These are phyloP conservation scores for Thaleichthys pacificus DNA, from an alignment of 2,797 vertebrate genomes.

Conservation along the genomic window DNA sequence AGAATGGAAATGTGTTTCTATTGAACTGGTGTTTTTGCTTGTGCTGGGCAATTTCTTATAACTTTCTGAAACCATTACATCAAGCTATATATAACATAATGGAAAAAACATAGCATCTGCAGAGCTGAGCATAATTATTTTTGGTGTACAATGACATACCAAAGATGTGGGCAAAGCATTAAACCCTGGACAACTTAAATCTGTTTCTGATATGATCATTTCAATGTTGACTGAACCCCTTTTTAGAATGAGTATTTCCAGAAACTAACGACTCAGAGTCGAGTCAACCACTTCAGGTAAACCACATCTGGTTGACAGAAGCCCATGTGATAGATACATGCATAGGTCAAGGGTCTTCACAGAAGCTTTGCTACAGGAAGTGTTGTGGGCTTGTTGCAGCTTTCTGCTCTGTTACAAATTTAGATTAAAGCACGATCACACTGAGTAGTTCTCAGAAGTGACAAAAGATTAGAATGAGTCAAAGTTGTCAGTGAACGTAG, in stretches of 20 bases:
- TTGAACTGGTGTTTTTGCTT: not conserved
- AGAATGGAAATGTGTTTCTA: not conserved
- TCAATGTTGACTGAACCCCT: not conserved
- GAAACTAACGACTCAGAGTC: not conserved
- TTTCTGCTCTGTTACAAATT: not conserved
- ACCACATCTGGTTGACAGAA: not conserved
- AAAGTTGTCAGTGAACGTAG: too few relatives aligned
- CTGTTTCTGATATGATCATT: not conserved
- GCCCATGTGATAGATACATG: not conserved
- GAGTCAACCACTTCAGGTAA: not conserved
- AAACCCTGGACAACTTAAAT: not conserved
- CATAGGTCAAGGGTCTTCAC: not conserved
- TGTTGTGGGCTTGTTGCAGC: not conserved
- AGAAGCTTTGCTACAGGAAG: constrained; percentile 1
- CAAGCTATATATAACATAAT: too few relatives aligned
- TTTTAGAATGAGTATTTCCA: not conserved
- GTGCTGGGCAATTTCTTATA: too few relatives aligned
- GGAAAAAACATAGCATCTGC: too few relatives aligned
- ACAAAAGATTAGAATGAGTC: too few relatives aligned
- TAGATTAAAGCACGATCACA: not conserved
- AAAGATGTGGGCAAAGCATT: too few relatives aligned
- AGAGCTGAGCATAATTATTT: not conserved
- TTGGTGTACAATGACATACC: too few relatives aligned
- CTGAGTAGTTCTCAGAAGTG: too few relatives aligned
- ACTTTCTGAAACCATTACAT: too few relatives aligned